Conservation (phyloP, 2,113 vertebrate genomes). For the Campylomormyrus numenius region DNA sequence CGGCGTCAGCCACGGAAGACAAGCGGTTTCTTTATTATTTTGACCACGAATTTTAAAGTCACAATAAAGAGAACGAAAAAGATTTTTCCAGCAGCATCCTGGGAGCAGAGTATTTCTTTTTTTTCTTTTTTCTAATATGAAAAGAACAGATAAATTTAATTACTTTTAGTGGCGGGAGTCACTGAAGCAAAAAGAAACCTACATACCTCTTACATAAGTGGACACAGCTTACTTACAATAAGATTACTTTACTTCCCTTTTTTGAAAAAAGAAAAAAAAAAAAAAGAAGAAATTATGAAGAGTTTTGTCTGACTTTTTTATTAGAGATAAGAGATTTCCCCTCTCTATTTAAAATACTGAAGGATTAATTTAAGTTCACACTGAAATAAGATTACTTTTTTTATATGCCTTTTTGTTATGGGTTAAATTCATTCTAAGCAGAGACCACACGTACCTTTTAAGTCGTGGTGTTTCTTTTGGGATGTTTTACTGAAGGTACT, state of each 20-base stretch:
- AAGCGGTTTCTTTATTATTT: slow-evolving; percentile 1
- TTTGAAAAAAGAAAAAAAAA: slow-evolving; percentile 9
- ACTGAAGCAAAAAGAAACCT: slow-evolving; percentile 20
- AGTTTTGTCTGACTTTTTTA: slow-evolving; percentile 22
- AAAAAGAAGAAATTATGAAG: slow-evolving; percentile 16
- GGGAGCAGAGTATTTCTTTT: slow-evolving; percentile 10
- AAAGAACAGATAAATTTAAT: slow-evolving; percentile 27
- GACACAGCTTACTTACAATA: slow-evolving; percentile 24
- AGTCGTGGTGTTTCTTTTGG: not conserved
- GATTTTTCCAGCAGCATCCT: slow-evolving; percentile 17
- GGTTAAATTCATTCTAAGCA: slow-evolving; percentile 4
- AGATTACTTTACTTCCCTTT: slow-evolving; percentile 25
- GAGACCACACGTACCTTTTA: not conserved
- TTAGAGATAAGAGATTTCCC: slow-evolving; percentile 16
- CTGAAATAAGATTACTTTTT: slow-evolving; percentile 1
- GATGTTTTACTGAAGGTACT: not conserved
- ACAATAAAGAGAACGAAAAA: not conserved
- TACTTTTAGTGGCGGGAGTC: slow-evolving; percentile 22
- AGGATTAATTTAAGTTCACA: slow-evolving; percentile 26
- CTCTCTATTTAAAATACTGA: slow-evolving; percentile 24
- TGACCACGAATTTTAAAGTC: not conserved
- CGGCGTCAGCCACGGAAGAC: not conserved
- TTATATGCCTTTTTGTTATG: slow-evolving; percentile 16
- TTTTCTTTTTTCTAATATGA: slow-evolving; percentile 20
- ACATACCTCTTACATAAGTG: slow-evolving; percentile 22